Evolutionary conservation across 53 echinoderm and acorn worm genomes (phyloP), one percentile per base, ranked within the genome.

Genomic region (Astropecten irregularis): DNA sequence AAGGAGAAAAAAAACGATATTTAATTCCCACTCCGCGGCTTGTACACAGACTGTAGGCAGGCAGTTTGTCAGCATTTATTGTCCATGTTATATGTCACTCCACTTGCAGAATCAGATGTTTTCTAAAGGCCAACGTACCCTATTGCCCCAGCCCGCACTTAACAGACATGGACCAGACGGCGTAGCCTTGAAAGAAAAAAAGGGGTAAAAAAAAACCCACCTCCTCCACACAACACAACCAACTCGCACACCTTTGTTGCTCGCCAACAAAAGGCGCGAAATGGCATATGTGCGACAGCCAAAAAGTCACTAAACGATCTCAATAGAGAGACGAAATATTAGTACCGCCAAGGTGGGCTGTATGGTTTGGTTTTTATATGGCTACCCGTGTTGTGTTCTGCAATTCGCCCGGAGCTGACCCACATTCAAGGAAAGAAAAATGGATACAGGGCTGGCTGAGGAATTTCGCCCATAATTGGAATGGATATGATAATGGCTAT

Each of bases 391-490:
- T n/a, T n/a, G n/a, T n/a, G n/a, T n/a, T n/a, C n/a, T n/a, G n/a
- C n/a, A n/a, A n/a, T n/a, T n/a, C n/a, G n/a, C n/a, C n/a, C n/a
- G n/a, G 21, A 10, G 33, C 36, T 73, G 73, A 53, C 73, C 73
- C 73, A 73, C 56, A 56, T 73, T 56, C 73, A 26, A 3, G 42
- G 42, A 42, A 11, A 8, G 25, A 35, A 16, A 39, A 74, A 22
- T 57, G 35, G 38, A 57, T 35, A 18, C 35, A 2, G 16, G 49
- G 54, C 42, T 6, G 42, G 42, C 57, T 58, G 56, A 54, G 74
- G 74, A 58, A 74, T 74, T n/a, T 57, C 39, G 58, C n/a, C 59
- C 39, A 51, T 74, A 74, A 74, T 74, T 74, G 74, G 74, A 74
- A 56, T 16, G 58, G 57, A 40, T 38, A 57, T 40, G 18, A 74